These are phyloP conservation scores for Erithacus rubecula DNA, from an alignment of 2,797 vertebrate genomes.

Conservation along the genomic window DNA sequence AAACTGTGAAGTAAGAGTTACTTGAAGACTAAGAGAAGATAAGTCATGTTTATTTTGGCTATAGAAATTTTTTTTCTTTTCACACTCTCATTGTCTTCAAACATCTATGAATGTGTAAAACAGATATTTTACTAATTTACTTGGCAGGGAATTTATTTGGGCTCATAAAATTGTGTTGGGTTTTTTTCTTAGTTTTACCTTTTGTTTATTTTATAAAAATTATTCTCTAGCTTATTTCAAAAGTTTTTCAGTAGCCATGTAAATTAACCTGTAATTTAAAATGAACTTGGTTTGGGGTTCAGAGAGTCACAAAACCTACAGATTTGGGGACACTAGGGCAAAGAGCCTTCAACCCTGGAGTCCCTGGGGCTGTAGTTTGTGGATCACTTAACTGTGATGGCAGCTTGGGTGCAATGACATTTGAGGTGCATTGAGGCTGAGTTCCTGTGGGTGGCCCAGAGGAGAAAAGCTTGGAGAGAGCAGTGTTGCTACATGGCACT, in stretches of 20 bases:
- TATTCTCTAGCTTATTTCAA: neutral
- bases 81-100: neutral
- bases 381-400: neutral
- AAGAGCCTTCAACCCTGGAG: neutral
- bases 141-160: neutral
- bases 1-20: neutral
- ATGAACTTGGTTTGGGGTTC: neutral
- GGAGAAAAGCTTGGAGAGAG: neutral
- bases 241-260: neutral
- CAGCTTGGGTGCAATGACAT: neutral
- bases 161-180: neutral
- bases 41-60: neutral
- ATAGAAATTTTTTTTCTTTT: neutral
- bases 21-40: neutral
- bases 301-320: neutral
- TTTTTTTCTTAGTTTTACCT: neutral
- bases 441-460: neutral
- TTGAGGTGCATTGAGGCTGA: neutral
- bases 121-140: neutral
- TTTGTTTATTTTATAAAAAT: neutral
- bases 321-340: neutral
- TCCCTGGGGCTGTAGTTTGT: neutral
- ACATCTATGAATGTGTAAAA: neutral
- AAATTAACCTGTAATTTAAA: neutral
- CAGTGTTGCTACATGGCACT: accelerated